Base-by-base conservation (phyloP, 2,797 vertebrate genomes). In the Scleropages formosus region DNA sequence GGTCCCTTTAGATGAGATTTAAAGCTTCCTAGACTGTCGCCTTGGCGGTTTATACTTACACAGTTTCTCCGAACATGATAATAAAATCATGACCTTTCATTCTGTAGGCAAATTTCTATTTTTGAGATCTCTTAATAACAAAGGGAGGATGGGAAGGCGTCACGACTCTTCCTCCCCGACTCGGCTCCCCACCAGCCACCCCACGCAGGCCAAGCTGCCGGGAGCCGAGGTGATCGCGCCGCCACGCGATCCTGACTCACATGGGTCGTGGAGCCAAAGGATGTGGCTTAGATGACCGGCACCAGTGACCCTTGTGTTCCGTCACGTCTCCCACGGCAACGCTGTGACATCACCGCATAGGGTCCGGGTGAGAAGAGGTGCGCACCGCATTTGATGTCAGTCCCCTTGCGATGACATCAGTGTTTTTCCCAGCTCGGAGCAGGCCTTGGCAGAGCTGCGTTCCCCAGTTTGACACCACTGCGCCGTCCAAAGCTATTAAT, bases 401-500 rank as follows among this genome's bases (percentile, higher is more conserved):
- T 72, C 18, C 18, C 60, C 70, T 11, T 27, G 13, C 11, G 26
- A 44, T 72, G 70, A 72, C 70, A 72, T 72, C 70, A 72, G 70
- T 60, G 53, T 59, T 39, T 59, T 72, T 72, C 27, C 44, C 53
- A 60, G 18, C 70, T 46, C 53, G 39, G 59, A 56, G 56, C 27
- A 72, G 70, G 58, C 27, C 56, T 61, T 72, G 56, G 70, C 56
- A 72, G 15, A 27, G 24, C 70, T 46, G 26, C 7, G 56, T 31
- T 60, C 53, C 70, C 27, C 70, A 46, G 70, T 56, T 31, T 12
- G 12, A 72, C 56, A 39, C 70, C 70, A 72, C 70, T 2, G 60
- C n/a, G 53, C 11, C 10, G 27, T 72, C 27, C 70, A 72, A n/a
- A 46, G 27, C 69, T 72, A 72, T 72, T 72, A 72, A 72, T 72